Percentiles rank a stretch among this genome's conserved stretches.
Evolutionary conservation across 2,888 invertebrate genomes (phyloP).

Genomic region (Alloscopus bannaensis): DNA sequence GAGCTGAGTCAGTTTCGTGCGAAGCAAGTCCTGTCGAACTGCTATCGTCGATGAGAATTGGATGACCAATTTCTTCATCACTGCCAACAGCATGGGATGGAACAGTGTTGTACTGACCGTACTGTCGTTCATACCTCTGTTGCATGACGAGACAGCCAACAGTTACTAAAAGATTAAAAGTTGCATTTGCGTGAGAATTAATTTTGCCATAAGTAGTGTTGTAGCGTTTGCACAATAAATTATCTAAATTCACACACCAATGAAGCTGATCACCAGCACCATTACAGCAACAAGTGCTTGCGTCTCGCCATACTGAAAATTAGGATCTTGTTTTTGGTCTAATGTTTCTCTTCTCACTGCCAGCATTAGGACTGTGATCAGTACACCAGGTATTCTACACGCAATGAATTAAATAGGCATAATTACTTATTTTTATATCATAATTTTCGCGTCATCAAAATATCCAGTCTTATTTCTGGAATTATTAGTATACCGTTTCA

Average conservation of each 20-base stretch:
- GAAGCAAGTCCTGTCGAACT: constrained; percentile 44
- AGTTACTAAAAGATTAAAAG: constrained; percentile 80
- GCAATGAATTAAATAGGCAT: neutral
- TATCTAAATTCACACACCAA: constrained; percentile 79
- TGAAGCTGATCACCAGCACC: constrained; percentile 85
- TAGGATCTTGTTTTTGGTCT: constrained; percentile 82
- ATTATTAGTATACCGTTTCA: neutral
- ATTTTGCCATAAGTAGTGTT: neutral
- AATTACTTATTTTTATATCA: neutral
- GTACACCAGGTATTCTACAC: constrained; percentile 80
- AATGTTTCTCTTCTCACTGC: constrained; percentile 78
- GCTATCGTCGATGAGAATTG: constrained; percentile 59
- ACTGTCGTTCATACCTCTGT: constrained; percentile 85
- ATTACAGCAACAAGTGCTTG: constrained; percentile 87
- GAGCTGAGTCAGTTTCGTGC: constrained; percentile 20
- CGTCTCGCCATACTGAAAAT: constrained; percentile 85
- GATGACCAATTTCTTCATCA: constrained; percentile 79
- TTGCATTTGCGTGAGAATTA: neutral
- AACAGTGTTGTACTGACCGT: constrained; percentile 79
- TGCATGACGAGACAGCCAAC: constrained; percentile 88
- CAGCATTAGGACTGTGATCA: constrained; percentile 82
- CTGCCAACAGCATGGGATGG: constrained; percentile 73
- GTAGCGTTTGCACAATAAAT: constrained; percentile 12
- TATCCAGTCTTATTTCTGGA: neutral
- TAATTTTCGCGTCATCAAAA: neutral